A percentile compares a stretch with the other conserved stretches of the same genome.
Conservation (phyloP, 2,113 vertebrate species). For the Parus major region DNA sequence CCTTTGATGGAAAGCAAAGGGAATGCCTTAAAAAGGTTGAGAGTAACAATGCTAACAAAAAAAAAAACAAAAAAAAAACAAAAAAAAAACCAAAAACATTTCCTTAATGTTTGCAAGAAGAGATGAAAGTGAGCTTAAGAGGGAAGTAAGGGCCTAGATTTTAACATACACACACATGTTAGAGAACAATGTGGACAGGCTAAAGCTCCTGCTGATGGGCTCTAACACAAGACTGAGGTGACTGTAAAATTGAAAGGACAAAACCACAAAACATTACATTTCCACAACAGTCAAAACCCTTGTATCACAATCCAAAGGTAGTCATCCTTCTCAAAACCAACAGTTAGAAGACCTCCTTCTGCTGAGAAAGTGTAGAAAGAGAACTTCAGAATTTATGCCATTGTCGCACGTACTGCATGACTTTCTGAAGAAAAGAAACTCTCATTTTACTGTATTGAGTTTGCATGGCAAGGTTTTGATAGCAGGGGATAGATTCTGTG, state of each 20-base stretch:
- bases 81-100: background rate
- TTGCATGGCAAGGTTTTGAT: background rate
- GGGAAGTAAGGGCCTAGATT: background rate
- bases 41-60: background rate
- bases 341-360: background rate
- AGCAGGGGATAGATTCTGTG: too few relatives aligned
- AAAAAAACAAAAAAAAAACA: background rate
- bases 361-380: background rate
- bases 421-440: background rate
- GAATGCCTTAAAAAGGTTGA: background rate
- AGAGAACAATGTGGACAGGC: background rate
- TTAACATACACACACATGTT: background rate
- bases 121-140: background rate
- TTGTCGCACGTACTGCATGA: accelerated
- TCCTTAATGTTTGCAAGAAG: background rate
- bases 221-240: background rate
- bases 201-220: background rate
- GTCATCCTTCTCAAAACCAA: background rate
- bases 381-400: background rate
- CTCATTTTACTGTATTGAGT: background rate
- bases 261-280: background rate
- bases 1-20: background rate
- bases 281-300: background rate
- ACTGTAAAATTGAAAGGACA: background rate
- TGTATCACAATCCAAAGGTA: background rate